Percentiles rank a stretch among this genome's conserved stretches.
Evolutionary conservation across 1,140 invertebrate genomes (phyloP).

Genomic region (Glomeris maerens): DNA sequence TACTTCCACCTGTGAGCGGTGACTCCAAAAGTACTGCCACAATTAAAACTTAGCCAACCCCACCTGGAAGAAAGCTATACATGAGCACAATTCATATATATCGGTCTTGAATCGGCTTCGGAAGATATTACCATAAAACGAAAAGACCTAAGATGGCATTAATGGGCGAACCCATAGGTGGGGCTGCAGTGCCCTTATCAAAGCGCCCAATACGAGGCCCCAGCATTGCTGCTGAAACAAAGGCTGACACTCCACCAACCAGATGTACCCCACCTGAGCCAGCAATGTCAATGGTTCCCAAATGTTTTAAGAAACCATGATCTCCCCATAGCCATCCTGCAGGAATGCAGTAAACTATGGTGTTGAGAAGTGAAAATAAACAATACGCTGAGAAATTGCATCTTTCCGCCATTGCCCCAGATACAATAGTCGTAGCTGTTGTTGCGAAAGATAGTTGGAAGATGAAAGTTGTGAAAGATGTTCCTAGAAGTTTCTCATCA

Average conservation of each 20-base stretch:
- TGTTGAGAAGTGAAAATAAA: slow-evolving; percentile 75
- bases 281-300: slow-evolving; percentile 76
- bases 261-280: slow-evolving; percentile 86
- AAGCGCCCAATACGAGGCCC: slow-evolving; percentile 78
- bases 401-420: slow-evolving; percentile 38
- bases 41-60: slow-evolving; percentile 89
- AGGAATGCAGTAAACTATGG: slow-evolving; percentile 77
- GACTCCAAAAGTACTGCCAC: slow-evolving; percentile 50
- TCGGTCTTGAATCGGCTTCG: no score
- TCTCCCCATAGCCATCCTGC: slow-evolving; percentile 83
- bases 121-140: slow-evolving; percentile 76
- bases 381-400: slow-evolving; percentile 84
- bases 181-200: slow-evolving; percentile 51
- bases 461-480: slow-evolving; percentile 65
- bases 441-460: slow-evolving; percentile 72
- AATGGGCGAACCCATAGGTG: slow-evolving; percentile 73
- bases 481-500: slow-evolving; percentile 37
- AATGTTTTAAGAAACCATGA: slow-evolving; percentile 62
- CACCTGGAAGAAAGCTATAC: no score
- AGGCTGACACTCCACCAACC: slow-evolving; percentile 58
- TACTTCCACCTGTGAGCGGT: slow-evolving; percentile 65
- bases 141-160: slow-evolving; percentile 84
- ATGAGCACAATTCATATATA: no score
- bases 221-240: slow-evolving; percentile 77
- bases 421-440: slow-evolving; percentile 68